phyloP scores from a whole-genome alignment of 2,797 vertebrate species.

The Pampus argenteus region DNA sequence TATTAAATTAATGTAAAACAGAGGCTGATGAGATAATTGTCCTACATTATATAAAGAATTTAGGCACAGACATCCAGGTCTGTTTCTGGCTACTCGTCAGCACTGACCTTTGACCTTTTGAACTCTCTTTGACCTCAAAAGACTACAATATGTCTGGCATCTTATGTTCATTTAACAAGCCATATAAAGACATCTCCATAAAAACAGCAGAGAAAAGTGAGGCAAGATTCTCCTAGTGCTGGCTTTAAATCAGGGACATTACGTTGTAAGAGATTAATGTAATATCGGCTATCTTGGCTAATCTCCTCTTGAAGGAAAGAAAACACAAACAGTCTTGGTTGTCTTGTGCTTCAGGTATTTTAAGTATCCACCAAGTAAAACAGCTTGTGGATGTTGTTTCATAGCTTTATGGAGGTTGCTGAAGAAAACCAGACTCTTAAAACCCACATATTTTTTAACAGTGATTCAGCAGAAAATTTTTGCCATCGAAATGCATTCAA shows the following conservation, averaged over 20 bases:
- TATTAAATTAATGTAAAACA: conserved; percentile 44
- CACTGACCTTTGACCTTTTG: conserved; percentile 39
- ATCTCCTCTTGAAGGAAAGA: conserved; percentile 37
- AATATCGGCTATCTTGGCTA: conserved; percentile 12
- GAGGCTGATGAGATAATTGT: conserved; percentile 20
- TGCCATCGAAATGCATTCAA: conserved; percentile 50
- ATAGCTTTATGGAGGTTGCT: background rate
- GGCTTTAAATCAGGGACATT: conserved; percentile 37
- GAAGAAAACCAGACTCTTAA: conserved; percentile 4
- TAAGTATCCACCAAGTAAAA: conserved; percentile 29
- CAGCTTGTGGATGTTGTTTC: conserved; percentile 18
- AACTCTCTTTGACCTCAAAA: conserved; percentile 32
- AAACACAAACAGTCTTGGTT: background rate
- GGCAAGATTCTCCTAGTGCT: background rate
- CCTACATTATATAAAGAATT: background rate
- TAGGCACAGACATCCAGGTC: conserved; percentile 16
- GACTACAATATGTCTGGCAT: background rate
- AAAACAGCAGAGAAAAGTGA: background rate
- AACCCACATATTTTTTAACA: conserved; percentile 41
- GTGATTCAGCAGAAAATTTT: conserved; percentile 55
- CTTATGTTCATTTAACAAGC: conserved; percentile 10
- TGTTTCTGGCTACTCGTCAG: conserved; percentile 20
- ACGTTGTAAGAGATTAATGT: conserved; percentile 34
- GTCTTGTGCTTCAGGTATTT: conserved; percentile 26
- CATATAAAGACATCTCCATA: background rate